Evolutionary conservation across 23 tunicate species (phyloP).

Genomic region (Halocynthia aurantium): DNA sequence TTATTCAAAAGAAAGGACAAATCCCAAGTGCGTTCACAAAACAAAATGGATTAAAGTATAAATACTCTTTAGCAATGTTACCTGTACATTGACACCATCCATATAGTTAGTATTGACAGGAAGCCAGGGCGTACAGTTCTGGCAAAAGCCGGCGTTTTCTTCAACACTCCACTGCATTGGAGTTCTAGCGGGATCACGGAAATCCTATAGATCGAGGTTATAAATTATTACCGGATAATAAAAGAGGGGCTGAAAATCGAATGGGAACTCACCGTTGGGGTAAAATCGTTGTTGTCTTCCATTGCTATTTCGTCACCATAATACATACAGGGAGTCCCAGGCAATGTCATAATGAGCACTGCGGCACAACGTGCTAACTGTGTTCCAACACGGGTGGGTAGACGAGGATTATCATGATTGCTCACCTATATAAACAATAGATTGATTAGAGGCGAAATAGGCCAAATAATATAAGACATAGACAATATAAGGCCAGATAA

Average conservation of each 20-base stretch:
- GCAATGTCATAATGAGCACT: constrained; percentile 52
- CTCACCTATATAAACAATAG: constrained; percentile 33
- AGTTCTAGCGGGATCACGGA: constrained; percentile 67
- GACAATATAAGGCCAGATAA: no score
- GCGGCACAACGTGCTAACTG: constrained; percentile 37
- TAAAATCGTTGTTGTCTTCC: constrained; percentile 24
- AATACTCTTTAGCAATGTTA: not conserved
- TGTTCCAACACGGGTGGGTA: constrained; percentile 54
- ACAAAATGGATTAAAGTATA: no score
- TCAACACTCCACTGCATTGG: constrained; percentile 81
- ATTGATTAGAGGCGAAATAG: not conserved
- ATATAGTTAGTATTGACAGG: constrained; percentile 39
- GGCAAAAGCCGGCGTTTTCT: constrained; percentile 67
- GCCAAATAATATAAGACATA: no score
- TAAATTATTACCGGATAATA: no score
- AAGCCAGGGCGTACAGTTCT: constrained; percentile 63
- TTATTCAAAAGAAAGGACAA: no score
- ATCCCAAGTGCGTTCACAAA: no score
- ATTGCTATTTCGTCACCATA: constrained; percentile 95
- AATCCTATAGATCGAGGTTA: constrained; percentile 21
- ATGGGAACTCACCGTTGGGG: no score
- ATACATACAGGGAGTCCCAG: constrained; percentile 81
- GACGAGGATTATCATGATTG: constrained; percentile 68
- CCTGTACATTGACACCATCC: constrained; percentile 41
- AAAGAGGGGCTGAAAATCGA: no score